Percentiles rank a stretch among this genome's conserved stretches.
phyloP scores from a whole-genome alignment of 2,797 vertebrate species.

The Coregonus suidteri region DNA sequence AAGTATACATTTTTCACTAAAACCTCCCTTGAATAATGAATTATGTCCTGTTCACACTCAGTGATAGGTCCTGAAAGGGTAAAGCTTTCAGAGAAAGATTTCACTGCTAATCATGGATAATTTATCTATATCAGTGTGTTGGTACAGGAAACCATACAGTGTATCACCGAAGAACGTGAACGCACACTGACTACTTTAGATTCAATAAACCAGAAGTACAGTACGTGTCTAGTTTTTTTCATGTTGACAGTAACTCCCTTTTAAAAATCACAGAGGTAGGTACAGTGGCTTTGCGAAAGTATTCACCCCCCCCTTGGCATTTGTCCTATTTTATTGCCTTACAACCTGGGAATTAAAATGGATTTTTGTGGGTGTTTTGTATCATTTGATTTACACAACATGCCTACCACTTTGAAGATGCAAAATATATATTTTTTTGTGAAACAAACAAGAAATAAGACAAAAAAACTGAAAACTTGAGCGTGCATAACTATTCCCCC shows the following conservation, averaged over 20 bases:
- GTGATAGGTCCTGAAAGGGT: slow-evolving; percentile 43
- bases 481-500: too few relatives aligned
- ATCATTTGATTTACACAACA: too few relatives aligned
- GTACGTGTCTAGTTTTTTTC: slow-evolving; percentile 55
- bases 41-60: slow-evolving; percentile 44
- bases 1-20: slow-evolving; percentile 76
- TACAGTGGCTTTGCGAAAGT: neutral
- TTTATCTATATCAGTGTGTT: slow-evolving; percentile 66
- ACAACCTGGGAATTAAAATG: too few relatives aligned
- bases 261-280: slow-evolving; percentile 56
- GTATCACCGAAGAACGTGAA: slow-evolving; percentile 69
- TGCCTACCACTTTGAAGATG: too few relatives aligned
- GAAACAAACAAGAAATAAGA: too few relatives aligned
- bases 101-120: slow-evolving; percentile 72
- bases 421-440: too few relatives aligned
- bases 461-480: too few relatives aligned
- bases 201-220: slow-evolving; percentile 63
- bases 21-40: slow-evolving; percentile 78
- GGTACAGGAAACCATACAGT: slow-evolving; percentile 60
- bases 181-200: slow-evolving; percentile 39
- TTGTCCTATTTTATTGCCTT: too few relatives aligned
- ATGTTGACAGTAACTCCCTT: neutral
- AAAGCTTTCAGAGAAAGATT: slow-evolving; percentile 69
- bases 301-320: too few relatives aligned
- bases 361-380: too few relatives aligned